A percentile compares a stretch with the other conserved stretches of the same genome.
phyloP scores from a whole-genome alignment of 2,888 invertebrate species.

The Torymus texanus region DNA sequence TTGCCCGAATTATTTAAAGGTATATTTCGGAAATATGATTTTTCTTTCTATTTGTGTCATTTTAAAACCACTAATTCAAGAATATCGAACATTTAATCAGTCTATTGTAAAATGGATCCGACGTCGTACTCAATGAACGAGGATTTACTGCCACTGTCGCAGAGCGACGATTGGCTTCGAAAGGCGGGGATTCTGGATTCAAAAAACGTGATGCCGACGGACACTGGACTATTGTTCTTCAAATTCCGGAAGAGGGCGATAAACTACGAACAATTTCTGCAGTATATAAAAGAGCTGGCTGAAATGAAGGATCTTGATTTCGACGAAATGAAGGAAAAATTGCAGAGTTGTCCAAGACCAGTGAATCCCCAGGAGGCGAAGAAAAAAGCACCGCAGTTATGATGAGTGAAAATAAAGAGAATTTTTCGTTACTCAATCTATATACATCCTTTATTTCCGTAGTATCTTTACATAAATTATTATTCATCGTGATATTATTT shows the following conservation, averaged over 20 bases:
- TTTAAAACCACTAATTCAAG: neutral
- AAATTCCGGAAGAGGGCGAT: conserved; percentile 68
- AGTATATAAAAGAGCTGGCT: conserved; percentile 63
- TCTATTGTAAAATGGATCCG: conserved; percentile 66
- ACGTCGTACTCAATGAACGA: conserved; percentile 59
- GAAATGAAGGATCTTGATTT: conserved; percentile 59
- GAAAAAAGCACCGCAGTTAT: conserved; percentile 53
- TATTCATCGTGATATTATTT: conserved; percentile 26
- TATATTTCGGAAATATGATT: neutral
- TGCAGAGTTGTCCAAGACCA: conserved; percentile 58
- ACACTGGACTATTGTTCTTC: conserved; percentile 67
- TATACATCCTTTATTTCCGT: conserved; percentile 61
- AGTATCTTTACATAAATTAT: conserved; percentile 51
- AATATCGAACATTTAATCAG: conserved; percentile 53
- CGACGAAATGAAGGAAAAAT: conserved; percentile 61
- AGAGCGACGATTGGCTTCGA: conserved; percentile 66
- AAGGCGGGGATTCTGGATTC: conserved; percentile 65
- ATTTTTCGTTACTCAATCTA: conserved; percentile 56
- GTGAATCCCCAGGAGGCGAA: no score
- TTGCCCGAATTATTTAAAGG: conserved; percentile 48
- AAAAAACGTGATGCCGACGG: conserved; percentile 64
- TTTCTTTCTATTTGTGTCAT: neutral
- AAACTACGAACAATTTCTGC: conserved; percentile 63
- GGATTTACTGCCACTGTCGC: conserved; percentile 64
- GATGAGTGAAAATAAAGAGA: neutral